phyloP scores from a whole-genome alignment of 2,888 invertebrate genomes.

The Melanchra persicariae region DNA sequence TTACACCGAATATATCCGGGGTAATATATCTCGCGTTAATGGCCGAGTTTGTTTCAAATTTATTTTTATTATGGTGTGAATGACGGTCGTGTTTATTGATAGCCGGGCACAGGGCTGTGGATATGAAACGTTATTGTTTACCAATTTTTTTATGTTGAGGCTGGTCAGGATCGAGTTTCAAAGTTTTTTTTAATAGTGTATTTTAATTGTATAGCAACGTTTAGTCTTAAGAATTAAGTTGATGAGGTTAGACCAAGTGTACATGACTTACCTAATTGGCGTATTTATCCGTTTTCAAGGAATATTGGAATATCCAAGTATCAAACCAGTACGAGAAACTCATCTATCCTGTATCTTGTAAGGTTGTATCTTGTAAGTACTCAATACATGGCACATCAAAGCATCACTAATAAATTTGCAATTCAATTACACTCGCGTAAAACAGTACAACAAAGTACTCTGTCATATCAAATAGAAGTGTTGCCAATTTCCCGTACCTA shows the following conservation, averaged over 20 bases:
- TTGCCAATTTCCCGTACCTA: slow-evolving; percentile 20
- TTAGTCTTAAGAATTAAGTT: background rate
- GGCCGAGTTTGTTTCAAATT: slow-evolving; percentile 47
- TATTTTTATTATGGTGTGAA: slow-evolving; percentile 39
- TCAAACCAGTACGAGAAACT: background rate
- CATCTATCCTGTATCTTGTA: background rate
- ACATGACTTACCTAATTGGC: no score
- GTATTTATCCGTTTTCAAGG: background rate
- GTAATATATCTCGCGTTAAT: slow-evolving; percentile 58
- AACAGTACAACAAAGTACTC: slow-evolving; percentile 12
- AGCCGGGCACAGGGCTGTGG: slow-evolving; percentile 2
- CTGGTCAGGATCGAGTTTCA: slow-evolving; percentile 34
- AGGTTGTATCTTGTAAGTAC: background rate
- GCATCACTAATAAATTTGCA: background rate
- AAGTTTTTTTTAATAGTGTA: background rate
- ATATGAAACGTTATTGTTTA: slow-evolving; percentile 1
- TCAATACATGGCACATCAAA: background rate
- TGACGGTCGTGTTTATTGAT: slow-evolving; percentile 17
- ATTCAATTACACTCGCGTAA: slow-evolving; percentile 8
- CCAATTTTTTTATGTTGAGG: slow-evolving; percentile 8
- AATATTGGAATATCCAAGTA: no score
- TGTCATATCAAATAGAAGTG: slow-evolving; percentile 6
- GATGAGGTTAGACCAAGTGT: no score
- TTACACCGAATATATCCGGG: slow-evolving; percentile 53
- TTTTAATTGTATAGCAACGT: background rate